Conservation (phyloP, 2,888 invertebrate species). For the Uloborus plumipes region DNA sequence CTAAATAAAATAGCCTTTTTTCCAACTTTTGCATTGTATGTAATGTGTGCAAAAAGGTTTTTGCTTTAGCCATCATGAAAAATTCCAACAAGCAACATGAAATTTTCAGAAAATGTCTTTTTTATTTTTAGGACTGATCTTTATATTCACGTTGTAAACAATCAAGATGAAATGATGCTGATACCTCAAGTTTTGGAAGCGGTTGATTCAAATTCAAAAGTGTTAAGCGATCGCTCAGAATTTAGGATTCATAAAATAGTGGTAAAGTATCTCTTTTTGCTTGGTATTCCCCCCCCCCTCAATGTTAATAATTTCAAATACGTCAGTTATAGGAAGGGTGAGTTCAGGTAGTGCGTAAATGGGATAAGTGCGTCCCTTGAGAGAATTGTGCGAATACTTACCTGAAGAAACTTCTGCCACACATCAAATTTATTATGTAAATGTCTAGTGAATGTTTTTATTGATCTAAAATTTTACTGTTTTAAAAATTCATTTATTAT, state of each 20-base stretch:
- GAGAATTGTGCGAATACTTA: too few relatives aligned
- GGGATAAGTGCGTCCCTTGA: too few relatives aligned
- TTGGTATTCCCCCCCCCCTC: too few relatives aligned
- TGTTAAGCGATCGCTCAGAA: constrained; percentile 43
- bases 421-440: too few relatives aligned
- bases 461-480: too few relatives aligned
- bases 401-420: too few relatives aligned
- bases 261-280: constrained; percentile 28
- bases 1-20: too few relatives aligned
- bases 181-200: constrained; percentile 62
- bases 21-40: background rate
- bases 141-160: constrained; percentile 62
- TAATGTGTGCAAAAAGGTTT: background rate
- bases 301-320: too few relatives aligned
- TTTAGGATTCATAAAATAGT: constrained; percentile 63
- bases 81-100: background rate
- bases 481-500: too few relatives aligned
- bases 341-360: too few relatives aligned
- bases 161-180: constrained; percentile 63
- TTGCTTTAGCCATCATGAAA: background rate
- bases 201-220: constrained; percentile 60
- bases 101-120: background rate
- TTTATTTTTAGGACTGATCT: constrained; percentile 58
- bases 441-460: too few relatives aligned
- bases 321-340: too few relatives aligned